Conservation (phyloP, 2,888 invertebrate species). For the Pomacea canaliculata region DNA sequence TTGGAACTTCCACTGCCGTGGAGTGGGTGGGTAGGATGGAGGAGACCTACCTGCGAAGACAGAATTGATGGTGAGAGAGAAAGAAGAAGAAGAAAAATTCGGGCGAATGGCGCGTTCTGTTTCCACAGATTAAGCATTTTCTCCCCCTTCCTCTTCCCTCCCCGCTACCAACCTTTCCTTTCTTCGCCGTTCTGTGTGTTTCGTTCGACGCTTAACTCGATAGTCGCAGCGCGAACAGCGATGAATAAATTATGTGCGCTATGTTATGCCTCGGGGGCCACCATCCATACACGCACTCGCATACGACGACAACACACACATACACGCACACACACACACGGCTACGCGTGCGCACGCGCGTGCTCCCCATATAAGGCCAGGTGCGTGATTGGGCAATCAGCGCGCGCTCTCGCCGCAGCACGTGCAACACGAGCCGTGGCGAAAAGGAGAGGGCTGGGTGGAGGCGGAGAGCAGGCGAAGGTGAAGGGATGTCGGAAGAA, state of each 20-base stretch:
- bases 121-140: background rate
- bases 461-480: background rate
- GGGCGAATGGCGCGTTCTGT: background rate
- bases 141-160: background rate
- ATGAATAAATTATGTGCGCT: too few species aligned
- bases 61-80: background rate
- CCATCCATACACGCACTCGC: too few species aligned
- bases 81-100: background rate
- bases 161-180: background rate
- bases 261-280: too few species aligned
- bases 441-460: background rate
- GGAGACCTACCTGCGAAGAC: background rate
- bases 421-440: slow-evolving; percentile 5
- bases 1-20: too few species aligned
- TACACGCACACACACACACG: background rate
- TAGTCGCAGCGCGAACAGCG: too few species aligned
- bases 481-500: background rate
- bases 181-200: background rate
- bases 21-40: too few species aligned
- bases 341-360: background rate
- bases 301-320: too few species aligned
- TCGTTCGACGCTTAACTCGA: background rate
- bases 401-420: background rate
- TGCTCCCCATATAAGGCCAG: slow-evolving; percentile 12
- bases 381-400: slow-evolving; percentile 12